These are phyloP conservation scores for Cervus canadensis DNA, from an alignment of 2,113 vertebrate species.

Conservation along the genomic window DNA sequence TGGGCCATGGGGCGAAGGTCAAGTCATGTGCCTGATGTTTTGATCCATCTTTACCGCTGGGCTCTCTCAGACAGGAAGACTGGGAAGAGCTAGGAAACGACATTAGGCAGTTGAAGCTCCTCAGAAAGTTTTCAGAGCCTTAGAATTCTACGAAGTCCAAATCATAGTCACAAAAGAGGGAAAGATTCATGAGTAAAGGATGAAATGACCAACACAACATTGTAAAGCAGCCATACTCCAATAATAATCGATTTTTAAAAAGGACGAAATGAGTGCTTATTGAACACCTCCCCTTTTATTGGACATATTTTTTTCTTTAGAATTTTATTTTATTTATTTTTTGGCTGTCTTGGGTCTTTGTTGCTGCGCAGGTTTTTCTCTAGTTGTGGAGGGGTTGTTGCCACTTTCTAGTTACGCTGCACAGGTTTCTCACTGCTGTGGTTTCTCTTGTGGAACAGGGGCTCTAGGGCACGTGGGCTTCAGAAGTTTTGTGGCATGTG, in stretches of 20 bases:
- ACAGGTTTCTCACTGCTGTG: not conserved
- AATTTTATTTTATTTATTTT: not conserved
- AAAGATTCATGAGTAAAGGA: not conserved
- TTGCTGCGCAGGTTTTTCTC: not conserved
- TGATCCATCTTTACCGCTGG: not conserved
- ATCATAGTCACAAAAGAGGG: not conserved
- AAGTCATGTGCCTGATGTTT: not conserved
- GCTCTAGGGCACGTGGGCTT: not conserved
- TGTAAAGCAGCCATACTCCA: not conserved
- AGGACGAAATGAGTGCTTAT: not conserved
- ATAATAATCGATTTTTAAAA: not conserved
- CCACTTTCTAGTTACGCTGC: not conserved
- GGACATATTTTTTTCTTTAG: not conserved
- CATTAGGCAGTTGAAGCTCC: not conserved
- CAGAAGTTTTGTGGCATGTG: not conserved
- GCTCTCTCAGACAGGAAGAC: not conserved
- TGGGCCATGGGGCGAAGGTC: too few relatives aligned
- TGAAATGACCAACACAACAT: not conserved
- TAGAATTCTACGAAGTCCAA: constrained; percentile 51
- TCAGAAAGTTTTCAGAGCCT: constrained; percentile 25
- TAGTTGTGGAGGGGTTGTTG: not conserved
- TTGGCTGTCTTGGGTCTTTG: not conserved
- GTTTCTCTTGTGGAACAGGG: not conserved
- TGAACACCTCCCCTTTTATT: not conserved
- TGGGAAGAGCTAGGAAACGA: not conserved